phyloP scores from a whole-genome alignment of 2,113 vertebrate species.

The Mesoclemmys tuberculata region DNA sequence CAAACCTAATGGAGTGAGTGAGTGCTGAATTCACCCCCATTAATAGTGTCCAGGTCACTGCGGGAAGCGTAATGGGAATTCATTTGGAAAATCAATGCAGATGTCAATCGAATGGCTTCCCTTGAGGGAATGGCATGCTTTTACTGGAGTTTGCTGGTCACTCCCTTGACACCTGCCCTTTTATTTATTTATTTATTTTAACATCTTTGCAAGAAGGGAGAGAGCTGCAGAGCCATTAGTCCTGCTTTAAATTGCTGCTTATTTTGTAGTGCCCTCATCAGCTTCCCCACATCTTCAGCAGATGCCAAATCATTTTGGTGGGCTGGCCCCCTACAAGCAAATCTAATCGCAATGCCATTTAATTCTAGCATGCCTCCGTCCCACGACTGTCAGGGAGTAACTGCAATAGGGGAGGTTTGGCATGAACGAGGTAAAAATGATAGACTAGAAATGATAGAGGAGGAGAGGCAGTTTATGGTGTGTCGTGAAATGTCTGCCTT shows the following conservation, averaged over 20 bases:
- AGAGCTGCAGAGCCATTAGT: neutral
- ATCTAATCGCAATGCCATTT: rapidly evolving
- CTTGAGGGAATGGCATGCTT: constrained; percentile 74
- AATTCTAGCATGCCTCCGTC: neutral
- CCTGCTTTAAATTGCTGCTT: neutral
- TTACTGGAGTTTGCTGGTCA: constrained; percentile 68
- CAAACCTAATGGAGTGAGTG: constrained; percentile 63
- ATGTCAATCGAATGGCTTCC: constrained; percentile 72
- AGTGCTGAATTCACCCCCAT: constrained; percentile 52
- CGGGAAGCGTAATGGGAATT: constrained; percentile 63
- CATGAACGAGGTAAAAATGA: rapidly evolving
- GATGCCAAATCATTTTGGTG: neutral
- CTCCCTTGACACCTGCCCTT: neutral
- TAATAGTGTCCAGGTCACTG: constrained; percentile 62
- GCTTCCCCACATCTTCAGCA: neutral
- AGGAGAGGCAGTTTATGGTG: neutral
- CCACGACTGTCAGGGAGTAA: rapidly evolving
- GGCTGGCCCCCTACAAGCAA: neutral
- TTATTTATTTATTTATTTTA: neutral
- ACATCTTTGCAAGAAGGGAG: rapidly evolving
- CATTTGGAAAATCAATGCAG: constrained; percentile 82
- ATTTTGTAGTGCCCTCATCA: rapidly evolving
- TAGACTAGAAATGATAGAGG: too few relatives aligned
- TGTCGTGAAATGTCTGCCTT: neutral
- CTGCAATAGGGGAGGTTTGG: neutral